Conservation (phyloP, 2,113 vertebrate species). For the Arothron firmamentum region DNA sequence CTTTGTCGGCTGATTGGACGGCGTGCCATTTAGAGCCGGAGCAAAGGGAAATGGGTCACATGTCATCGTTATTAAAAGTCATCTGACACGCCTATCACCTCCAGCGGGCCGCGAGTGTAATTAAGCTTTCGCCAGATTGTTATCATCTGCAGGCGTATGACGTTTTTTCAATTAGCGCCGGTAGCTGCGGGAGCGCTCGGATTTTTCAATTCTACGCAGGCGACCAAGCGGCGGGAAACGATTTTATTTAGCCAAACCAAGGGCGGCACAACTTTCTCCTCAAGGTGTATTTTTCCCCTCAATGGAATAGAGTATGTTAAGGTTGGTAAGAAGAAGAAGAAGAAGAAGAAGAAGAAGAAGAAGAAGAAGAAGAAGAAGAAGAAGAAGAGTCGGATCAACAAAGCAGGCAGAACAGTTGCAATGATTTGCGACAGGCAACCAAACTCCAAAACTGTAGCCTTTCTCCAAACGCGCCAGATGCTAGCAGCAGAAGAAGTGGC, state of each 20-base stretch:
- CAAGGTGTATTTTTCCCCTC: too few species aligned
- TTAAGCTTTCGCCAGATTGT: slow-evolving; percentile 25
- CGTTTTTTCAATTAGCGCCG: not conserved
- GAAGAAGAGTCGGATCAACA: too few species aligned
- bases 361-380: too few species aligned
- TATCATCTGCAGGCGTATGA: slow-evolving; percentile 18
- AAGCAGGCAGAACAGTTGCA: too few species aligned
- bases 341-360: too few species aligned
- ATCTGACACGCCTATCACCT: slow-evolving; percentile 50
- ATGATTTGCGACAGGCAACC: too few species aligned
- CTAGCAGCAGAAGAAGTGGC: not conserved
- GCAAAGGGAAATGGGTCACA: slow-evolving; percentile 41
- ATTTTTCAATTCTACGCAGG: not conserved
- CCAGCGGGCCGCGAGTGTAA: slow-evolving; percentile 36
- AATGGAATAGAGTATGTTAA: too few species aligned
- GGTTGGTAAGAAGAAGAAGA: too few species aligned
- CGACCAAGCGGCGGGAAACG: not conserved
- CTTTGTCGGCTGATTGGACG: slow-evolving; percentile 60
- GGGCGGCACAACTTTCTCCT: not conserved
- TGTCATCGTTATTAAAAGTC: slow-evolving; percentile 56
- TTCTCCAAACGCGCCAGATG: slow-evolving; percentile 22
- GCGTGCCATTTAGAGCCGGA: slow-evolving; percentile 57
- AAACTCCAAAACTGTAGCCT: not conserved
- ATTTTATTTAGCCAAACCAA: not conserved
- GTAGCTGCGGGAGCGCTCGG: not conserved